phyloP scores from a whole-genome alignment of 2,888 invertebrate species.

The Ferrisia virgata region DNA sequence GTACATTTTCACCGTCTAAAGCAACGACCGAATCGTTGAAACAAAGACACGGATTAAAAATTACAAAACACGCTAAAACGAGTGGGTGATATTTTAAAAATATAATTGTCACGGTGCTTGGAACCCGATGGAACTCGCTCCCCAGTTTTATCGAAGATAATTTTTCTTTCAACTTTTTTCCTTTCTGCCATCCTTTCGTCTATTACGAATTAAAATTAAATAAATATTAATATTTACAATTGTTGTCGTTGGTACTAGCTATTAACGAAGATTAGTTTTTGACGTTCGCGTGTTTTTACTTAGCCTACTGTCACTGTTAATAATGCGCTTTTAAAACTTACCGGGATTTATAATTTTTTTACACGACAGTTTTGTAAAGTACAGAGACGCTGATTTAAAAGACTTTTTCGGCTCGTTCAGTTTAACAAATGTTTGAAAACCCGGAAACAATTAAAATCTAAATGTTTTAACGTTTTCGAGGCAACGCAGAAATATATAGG shows the following conservation, averaged over 20 bases:
- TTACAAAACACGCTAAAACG: slow-evolving; percentile 40
- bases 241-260: slow-evolving; percentile 24
- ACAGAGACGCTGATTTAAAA: slow-evolving; percentile 20
- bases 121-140: slow-evolving; percentile 43
- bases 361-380: slow-evolving; percentile 1
- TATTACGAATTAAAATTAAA: slow-evolving; percentile 32
- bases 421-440: background rate
- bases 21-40: slow-evolving; percentile 21
- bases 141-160: background rate
- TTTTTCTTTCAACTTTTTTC: background rate
- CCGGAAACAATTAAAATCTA: slow-evolving; percentile 1
- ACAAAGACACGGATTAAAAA: slow-evolving; percentile 40
- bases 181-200: slow-evolving; percentile 1
- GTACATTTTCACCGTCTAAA: slow-evolving; percentile 16
- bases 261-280: slow-evolving; percentile 30
- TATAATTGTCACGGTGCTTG: slow-evolving; percentile 45
- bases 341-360: slow-evolving; percentile 24
- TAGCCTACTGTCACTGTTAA: slow-evolving; percentile 26
- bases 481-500: no score
- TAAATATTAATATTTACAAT: slow-evolving; percentile 30
- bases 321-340: slow-evolving; percentile 20
- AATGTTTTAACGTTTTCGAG: background rate
- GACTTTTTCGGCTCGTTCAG: slow-evolving; percentile 22
- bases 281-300: slow-evolving; percentile 20
- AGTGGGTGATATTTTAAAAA: slow-evolving; percentile 33